phyloP scores from a whole-genome alignment of 1,140 invertebrate species.

The Branchinecta lindahli region DNA sequence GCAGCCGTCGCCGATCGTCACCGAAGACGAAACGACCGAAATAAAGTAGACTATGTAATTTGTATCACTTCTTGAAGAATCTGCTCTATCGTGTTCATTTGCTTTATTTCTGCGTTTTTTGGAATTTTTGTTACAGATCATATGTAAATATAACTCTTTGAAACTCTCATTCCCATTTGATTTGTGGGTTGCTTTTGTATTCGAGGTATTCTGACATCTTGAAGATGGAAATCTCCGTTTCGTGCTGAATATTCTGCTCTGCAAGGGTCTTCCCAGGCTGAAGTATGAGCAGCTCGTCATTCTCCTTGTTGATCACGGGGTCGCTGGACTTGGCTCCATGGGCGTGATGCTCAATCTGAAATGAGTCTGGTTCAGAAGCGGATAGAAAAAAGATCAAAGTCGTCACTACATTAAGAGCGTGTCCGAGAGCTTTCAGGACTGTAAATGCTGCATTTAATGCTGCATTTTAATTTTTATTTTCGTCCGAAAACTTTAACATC shows the following conservation, averaged over 20 bases:
- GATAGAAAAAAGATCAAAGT: too few relatives aligned
- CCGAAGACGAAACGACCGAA: neutral
- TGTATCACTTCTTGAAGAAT: too few relatives aligned
- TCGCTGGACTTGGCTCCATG: constrained; percentile 29
- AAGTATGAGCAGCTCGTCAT: constrained; percentile 27
- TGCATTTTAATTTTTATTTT: too few relatives aligned
- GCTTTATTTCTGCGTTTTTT: too few relatives aligned
- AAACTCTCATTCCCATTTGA: constrained; percentile 11
- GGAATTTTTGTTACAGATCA: too few relatives aligned
- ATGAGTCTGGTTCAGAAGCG: neutral
- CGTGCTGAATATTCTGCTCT: constrained; percentile 26
- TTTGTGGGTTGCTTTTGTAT: constrained; percentile 18
- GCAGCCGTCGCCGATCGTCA: neutral
- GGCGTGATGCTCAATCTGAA: constrained; percentile 28
- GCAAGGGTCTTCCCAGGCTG: constrained; percentile 22
- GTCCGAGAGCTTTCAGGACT: too few relatives aligned
- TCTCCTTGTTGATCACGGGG: constrained; percentile 27
- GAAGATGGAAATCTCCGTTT: constrained; percentile 32
- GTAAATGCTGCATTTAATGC: too few relatives aligned
- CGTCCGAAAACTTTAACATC: too few relatives aligned
- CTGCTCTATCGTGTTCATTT: too few relatives aligned
- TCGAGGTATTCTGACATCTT: constrained; percentile 27
- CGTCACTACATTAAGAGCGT: too few relatives aligned
- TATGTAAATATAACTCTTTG: too few relatives aligned
- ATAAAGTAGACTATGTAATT: too few relatives aligned